These are phyloP conservation scores for Ibycter americanus DNA, from an alignment of 2,797 vertebrate genomes.

Conservation along the genomic window DNA sequence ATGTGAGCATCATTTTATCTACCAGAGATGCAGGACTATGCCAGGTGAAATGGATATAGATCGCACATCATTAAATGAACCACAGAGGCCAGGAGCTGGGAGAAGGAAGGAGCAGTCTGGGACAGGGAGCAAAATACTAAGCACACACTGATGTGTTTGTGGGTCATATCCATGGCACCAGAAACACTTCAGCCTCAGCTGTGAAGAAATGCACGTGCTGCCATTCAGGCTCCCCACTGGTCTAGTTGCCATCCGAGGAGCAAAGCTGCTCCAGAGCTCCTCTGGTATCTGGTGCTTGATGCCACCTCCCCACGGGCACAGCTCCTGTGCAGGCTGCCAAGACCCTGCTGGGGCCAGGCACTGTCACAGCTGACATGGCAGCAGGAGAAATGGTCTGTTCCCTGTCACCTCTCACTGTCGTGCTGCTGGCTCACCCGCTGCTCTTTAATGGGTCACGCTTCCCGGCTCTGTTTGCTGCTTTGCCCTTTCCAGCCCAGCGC, in stretches of 20 bases:
- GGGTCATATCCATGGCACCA: background rate
- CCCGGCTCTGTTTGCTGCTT: background rate
- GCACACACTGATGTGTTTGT: background rate
- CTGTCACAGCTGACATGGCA: background rate
- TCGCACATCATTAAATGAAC: background rate
- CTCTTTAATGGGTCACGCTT: background rate
- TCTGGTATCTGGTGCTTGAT: background rate
- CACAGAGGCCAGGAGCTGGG: rapidly evolving
- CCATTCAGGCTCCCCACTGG: rapidly evolving
- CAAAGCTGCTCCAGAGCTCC: background rate
- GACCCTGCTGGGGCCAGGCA: rapidly evolving
- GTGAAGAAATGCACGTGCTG: rapidly evolving
- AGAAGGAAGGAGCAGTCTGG: background rate
- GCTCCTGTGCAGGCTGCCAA: background rate
- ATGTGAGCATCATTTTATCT: background rate
- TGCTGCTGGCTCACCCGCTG: background rate
- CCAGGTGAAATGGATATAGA: background rate
- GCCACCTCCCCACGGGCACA: background rate
- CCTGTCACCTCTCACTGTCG: background rate
- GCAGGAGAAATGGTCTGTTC: background rate
- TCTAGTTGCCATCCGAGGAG: rapidly evolving
- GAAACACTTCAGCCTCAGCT: background rate
- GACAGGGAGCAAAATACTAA: background rate
- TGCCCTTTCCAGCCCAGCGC: background rate
- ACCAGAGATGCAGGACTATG: rapidly evolving